Percentiles rank a stretch among this genome's conserved stretches.
phyloP scores from a whole-genome alignment of 1,140 invertebrate species.

The Rhagoletis pomonella region DNA sequence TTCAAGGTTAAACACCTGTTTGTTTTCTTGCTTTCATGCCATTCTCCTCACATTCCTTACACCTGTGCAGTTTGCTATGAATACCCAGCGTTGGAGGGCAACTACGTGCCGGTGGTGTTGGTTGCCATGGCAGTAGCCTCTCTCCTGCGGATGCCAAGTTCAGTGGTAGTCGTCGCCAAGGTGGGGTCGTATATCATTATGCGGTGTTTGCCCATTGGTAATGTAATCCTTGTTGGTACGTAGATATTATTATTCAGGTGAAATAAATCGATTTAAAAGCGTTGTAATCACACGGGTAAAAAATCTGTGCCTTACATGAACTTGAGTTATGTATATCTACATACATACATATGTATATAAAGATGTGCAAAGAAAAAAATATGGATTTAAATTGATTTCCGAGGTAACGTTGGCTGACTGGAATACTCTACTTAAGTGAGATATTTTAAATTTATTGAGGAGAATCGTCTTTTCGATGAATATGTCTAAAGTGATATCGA shows the following conservation, averaged over 20 bases:
- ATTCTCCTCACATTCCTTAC: background rate
- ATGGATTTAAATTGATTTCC: too few relatives aligned
- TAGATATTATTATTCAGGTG: conserved; percentile 36
- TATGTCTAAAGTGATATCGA: too few relatives aligned
- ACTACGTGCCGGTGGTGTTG: background rate
- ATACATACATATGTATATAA: too few relatives aligned
- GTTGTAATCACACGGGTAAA: background rate
- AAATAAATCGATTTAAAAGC: conserved; percentile 30
- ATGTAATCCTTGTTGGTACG: background rate
- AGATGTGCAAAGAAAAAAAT: too few relatives aligned
- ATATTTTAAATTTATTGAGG: too few relatives aligned
- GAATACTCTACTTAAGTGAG: too few relatives aligned
- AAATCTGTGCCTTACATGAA: too few relatives aligned
- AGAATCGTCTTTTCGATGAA: too few relatives aligned
- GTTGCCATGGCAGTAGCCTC: conserved; percentile 31
- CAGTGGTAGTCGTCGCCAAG: background rate
- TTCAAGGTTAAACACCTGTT: conserved; percentile 51
- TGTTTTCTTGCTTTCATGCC: background rate
- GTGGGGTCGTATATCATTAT: conserved; percentile 36
- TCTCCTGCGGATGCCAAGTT: background rate
- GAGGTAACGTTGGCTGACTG: too few relatives aligned
- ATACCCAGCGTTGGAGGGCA: background rate
- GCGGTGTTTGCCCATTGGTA: background rate
- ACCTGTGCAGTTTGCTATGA: conserved; percentile 18
- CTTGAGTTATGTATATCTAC: too few relatives aligned